Percentiles rank a stretch among this genome's conserved stretches.
Evolutionary conservation across 64 coral and sea anemone genomes (phyloP).

Genomic region (Hydrozoanthus tunicans): DNA sequence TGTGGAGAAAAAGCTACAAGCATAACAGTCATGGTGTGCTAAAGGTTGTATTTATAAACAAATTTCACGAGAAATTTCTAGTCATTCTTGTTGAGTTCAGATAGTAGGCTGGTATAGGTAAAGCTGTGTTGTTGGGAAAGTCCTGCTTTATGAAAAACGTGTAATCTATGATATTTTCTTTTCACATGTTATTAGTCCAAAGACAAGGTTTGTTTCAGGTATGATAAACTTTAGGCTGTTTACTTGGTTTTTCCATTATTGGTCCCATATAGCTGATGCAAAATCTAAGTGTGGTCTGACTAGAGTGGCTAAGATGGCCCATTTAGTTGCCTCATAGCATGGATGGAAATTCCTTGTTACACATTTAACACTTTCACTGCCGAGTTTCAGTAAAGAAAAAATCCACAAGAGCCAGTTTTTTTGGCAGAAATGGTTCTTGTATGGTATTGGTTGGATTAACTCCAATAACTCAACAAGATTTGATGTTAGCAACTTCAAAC

Average conservation of each 20-base stretch:
- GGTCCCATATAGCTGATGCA: conserved; percentile 51
- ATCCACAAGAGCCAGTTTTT: too few species aligned
- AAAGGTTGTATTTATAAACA: conserved; percentile 22
- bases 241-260: conserved; percentile 46
- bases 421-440: too few species aligned
- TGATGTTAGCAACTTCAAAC: too few species aligned
- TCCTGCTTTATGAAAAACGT: conserved; percentile 32
- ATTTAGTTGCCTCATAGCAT: background rate
- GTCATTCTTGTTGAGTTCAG: background rate
- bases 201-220: conserved; percentile 26
- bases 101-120: conserved; percentile 33
- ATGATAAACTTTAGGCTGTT: conserved; percentile 49
- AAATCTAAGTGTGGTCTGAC: conserved; percentile 23
- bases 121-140: conserved; percentile 32
- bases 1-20: conserved; percentile 48
- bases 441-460: too few species aligned
- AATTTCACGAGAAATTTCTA: conserved; percentile 13
- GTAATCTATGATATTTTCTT: conserved; percentile 39
- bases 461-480: too few species aligned
- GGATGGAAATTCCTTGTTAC: background rate
- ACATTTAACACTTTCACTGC: background rate
- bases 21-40: conserved; percentile 38
- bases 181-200: background rate
- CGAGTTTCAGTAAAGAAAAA: too few species aligned
- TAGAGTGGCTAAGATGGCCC: conserved; percentile 17